Percentiles rank a stretch among this genome's conserved stretches.
These are phyloP conservation scores for Heterotilapia buettikoferi DNA, from an alignment of 2,113 vertebrate genomes.

Conservation along the genomic window DNA sequence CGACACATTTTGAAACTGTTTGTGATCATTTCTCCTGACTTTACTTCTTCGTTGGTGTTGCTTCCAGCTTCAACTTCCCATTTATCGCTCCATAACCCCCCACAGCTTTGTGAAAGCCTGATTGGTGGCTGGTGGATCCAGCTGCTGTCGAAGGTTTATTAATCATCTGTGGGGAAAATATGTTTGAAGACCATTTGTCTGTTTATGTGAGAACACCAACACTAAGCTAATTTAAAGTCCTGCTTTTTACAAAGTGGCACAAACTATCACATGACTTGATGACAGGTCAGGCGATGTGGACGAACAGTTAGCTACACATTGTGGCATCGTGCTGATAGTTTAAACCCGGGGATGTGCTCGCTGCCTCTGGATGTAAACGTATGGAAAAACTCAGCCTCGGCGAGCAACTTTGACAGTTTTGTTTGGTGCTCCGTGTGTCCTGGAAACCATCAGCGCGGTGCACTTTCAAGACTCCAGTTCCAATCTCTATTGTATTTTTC, in stretches of 20 bases:
- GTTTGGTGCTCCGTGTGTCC: background rate
- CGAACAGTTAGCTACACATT: background rate
- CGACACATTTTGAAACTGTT: background rate
- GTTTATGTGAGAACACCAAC: fast-evolving
- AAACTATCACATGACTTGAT: fast-evolving
- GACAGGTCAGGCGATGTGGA: background rate
- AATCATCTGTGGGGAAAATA: background rate
- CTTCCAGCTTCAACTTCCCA: background rate
- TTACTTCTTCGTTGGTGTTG: background rate
- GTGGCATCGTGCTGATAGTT: background rate
- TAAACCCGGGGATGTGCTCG: background rate
- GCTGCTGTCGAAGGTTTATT: background rate
- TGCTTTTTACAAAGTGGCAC: background rate
- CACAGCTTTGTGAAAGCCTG: background rate
- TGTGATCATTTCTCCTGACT: background rate
- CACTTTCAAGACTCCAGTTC: constrained; percentile 39
- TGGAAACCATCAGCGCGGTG: background rate
- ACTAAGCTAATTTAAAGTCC: background rate
- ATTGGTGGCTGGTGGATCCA: background rate
- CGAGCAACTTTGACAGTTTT: background rate
- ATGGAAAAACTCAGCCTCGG: background rate
- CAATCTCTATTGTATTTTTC: constrained; percentile 73
- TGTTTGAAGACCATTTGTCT: fast-evolving
- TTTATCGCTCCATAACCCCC: background rate
- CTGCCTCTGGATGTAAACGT: background rate